These are phyloP conservation scores for Ruditapes philippinarum DNA, from an alignment of 1,140 invertebrate genomes.

Conservation along the genomic window DNA sequence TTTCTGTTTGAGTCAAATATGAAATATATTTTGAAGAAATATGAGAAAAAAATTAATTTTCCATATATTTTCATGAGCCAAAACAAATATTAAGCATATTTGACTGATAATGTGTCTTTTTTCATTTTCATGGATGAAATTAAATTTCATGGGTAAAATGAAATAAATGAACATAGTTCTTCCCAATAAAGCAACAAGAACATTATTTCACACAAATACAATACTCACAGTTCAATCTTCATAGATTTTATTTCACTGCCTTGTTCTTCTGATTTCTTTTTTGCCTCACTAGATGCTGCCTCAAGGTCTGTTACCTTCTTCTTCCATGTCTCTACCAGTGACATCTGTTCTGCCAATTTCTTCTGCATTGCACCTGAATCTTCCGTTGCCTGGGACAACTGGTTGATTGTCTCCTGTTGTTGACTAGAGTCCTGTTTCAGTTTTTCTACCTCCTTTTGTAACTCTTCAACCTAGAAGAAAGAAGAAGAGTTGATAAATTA, in stretches of 20 bases:
- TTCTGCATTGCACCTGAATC: conserved; percentile 86
- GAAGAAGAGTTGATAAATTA: no score
- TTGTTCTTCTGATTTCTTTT: background rate
- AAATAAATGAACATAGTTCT: no score
- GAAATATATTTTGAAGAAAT: no score
- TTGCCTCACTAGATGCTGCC: conserved; percentile 61
- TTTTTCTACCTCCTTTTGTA: conserved; percentile 80
- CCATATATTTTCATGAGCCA: no score
- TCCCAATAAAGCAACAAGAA: no score
- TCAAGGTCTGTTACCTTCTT: conserved; percentile 80
- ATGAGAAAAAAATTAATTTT: no score
- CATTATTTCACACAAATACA: no score
- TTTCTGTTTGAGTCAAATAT: no score
- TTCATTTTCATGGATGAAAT: no score
- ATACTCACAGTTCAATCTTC: conserved; percentile 49
- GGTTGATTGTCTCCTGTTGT: conserved; percentile 73
- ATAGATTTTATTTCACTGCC: conserved; percentile 17
- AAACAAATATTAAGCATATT: no score
- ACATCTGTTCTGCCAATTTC: conserved; percentile 79
- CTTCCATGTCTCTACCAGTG: conserved; percentile 85
- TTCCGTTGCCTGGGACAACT: conserved; percentile 80
- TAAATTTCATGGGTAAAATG: no score
- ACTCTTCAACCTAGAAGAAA: conserved; percentile 77
- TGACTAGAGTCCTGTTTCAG: conserved; percentile 71
- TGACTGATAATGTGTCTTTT: no score